These are phyloP conservation scores for Sakesphorus luctuosus DNA, from an alignment of 2,113 vertebrate genomes.

Conservation along the genomic window DNA sequence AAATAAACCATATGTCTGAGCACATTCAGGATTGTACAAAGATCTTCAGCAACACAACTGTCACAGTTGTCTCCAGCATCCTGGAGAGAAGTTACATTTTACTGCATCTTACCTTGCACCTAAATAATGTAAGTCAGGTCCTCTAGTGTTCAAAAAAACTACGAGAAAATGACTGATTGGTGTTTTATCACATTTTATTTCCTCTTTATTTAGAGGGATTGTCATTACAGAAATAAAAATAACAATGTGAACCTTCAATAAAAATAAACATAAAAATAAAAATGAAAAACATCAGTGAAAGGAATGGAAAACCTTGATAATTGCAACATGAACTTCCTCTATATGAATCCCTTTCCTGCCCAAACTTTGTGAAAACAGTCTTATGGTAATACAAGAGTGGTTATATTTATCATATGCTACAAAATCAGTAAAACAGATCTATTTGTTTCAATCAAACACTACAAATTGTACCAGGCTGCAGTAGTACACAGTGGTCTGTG, in stretches of 20 bases:
- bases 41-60: background rate
- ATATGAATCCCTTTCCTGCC: background rate
- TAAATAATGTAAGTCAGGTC: background rate
- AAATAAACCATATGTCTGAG: background rate
- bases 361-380: background rate
- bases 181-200: constrained; percentile 20
- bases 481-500: background rate
- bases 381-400: background rate
- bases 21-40: background rate
- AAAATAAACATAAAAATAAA: constrained; percentile 37
- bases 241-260: background rate
- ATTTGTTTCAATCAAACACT: background rate
- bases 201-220: constrained; percentile 15
- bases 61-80: background rate
- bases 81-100: background rate
- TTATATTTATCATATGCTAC: background rate
- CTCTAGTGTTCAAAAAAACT: background rate
- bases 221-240: constrained; percentile 38
- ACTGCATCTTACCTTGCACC: background rate
- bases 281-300: background rate
- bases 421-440: background rate
- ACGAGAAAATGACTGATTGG: constrained; percentile 15
- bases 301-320: background rate
- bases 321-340: background rate
- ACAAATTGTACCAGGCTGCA: background rate